Percentiles rank a stretch among this genome's conserved stretches.
Evolutionary conservation across 2,113 vertebrate species (phyloP).

Genomic region (Bothrops jararaca): DNA sequence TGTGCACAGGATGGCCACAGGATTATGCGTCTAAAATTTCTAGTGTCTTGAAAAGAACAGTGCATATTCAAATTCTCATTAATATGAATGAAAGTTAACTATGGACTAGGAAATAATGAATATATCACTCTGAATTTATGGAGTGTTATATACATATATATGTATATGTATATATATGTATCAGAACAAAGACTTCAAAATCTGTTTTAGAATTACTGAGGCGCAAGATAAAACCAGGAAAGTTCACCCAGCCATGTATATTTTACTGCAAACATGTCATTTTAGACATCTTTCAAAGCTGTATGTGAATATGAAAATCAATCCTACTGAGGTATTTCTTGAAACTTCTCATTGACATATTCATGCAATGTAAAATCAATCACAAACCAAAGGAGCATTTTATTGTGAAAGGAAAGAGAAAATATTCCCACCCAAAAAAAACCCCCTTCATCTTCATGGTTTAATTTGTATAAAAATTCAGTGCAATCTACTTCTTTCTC

Average conservation of each 20-base stretch:
- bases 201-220: conserved; percentile 75
- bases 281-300: conserved; percentile 76
- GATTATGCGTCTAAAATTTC: background rate
- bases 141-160: conserved; percentile 25
- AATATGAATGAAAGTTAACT: conserved; percentile 65
- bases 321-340: conserved; percentile 66
- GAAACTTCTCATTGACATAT: conserved; percentile 68
- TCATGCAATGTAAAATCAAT: conserved; percentile 68
- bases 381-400: conserved; percentile 51
- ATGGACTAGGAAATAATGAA: conserved; percentile 51
- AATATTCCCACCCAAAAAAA: background rate
- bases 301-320: conserved; percentile 70
- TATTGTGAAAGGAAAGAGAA: background rate
- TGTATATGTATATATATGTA: no score
- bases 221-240: conserved; percentile 68
- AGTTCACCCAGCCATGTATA: conserved; percentile 75
- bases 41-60: background rate
- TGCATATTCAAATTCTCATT: conserved; percentile 28
- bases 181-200: conserved; percentile 67
- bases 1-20: background rate
- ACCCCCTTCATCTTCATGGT: background rate
- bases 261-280: conserved; percentile 76
- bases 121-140: conserved; percentile 41
- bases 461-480: conserved; percentile 11
- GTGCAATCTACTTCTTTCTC: background rate